Evolutionary conservation across 1,140 invertebrate species (phyloP).

Genomic region (Stegodyphus mimosarum): DNA sequence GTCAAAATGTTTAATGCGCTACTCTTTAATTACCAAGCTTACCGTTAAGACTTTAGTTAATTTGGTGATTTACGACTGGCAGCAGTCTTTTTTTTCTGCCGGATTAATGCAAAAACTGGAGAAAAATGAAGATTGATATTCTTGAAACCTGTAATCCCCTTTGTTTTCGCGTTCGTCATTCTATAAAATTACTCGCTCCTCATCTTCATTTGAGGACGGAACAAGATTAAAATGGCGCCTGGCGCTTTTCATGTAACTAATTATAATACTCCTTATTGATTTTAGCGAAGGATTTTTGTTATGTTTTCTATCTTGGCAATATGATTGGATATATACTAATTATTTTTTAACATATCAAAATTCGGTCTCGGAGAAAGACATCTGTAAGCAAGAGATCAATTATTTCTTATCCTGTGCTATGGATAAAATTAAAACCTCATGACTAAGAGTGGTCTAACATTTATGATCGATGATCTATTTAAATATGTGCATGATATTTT

Average conservation of each 20-base stretch:
- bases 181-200: conserved; percentile 42
- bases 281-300: too few relatives aligned
- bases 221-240: conserved; percentile 36
- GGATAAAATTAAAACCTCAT: too few relatives aligned
- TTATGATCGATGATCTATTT: too few relatives aligned
- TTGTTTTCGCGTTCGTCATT: conserved; percentile 19
- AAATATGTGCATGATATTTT: too few relatives aligned
- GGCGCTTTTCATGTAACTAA: not conserved
- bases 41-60: conserved; percentile 49
- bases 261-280: too few relatives aligned
- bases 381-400: too few relatives aligned
- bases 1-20: conserved; percentile 34
- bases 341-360: too few relatives aligned
- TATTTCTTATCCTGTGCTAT: too few relatives aligned
- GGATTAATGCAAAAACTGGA: conserved; percentile 29
- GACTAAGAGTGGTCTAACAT: too few relatives aligned
- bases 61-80: conserved; percentile 44
- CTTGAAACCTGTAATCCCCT: conserved; percentile 37
- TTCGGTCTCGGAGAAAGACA: too few relatives aligned
- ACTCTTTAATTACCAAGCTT: conserved; percentile 50
- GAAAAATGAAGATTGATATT: conserved; percentile 52
- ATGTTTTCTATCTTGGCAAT: too few relatives aligned
- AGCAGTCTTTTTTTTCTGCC: conserved; percentile 5
- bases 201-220: conserved; percentile 24
- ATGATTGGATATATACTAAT: too few relatives aligned